Evolutionary conservation across 2,888 invertebrate species (phyloP).

Genomic region (Trisateles emortualis): DNA sequence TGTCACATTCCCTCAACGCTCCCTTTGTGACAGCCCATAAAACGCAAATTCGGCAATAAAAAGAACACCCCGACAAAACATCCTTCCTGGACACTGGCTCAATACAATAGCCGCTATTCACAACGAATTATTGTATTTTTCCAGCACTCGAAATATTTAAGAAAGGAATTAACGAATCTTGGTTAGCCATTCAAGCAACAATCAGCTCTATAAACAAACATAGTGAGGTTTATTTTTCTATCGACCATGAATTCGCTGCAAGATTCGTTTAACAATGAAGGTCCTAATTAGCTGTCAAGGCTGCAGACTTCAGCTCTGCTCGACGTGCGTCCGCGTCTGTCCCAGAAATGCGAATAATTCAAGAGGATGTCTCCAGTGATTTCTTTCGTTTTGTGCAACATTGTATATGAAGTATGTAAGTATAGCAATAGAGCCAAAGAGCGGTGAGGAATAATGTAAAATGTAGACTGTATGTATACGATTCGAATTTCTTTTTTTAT

Average conservation of each 20-base stretch:
- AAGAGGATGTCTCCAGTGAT: conserved; percentile 80
- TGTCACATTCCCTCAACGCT: conserved; percentile 76
- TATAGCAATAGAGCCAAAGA: background rate
- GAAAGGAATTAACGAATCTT: conserved; percentile 81
- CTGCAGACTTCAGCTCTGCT: conserved; percentile 70
- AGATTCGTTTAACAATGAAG: conserved; percentile 84
- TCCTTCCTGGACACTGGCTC: conserved; percentile 86
- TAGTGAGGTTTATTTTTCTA: conserved; percentile 53
- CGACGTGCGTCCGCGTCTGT: conserved; percentile 70
- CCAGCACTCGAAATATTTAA: conserved; percentile 82
- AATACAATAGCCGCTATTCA: conserved; percentile 83
- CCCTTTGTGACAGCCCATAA: conserved; percentile 81
- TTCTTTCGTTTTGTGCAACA: conserved; percentile 79
- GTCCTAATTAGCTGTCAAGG: conserved; percentile 85
- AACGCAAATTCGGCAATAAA: conserved; percentile 86
- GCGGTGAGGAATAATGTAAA: conserved; percentile 1
- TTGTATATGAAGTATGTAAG: conserved; percentile 59
- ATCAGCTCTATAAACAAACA: conserved; percentile 55
- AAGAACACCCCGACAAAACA: conserved; percentile 82
- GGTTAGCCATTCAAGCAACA: conserved; percentile 46
- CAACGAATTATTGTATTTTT: conserved; percentile 85
- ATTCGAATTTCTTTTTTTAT: too few relatives aligned
- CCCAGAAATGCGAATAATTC: conserved; percentile 83
- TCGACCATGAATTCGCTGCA: conserved; percentile 57
- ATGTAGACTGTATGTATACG: background rate